Conservation (phyloP, 1,140 invertebrate genomes). For the Drosophila insularis region DNA sequence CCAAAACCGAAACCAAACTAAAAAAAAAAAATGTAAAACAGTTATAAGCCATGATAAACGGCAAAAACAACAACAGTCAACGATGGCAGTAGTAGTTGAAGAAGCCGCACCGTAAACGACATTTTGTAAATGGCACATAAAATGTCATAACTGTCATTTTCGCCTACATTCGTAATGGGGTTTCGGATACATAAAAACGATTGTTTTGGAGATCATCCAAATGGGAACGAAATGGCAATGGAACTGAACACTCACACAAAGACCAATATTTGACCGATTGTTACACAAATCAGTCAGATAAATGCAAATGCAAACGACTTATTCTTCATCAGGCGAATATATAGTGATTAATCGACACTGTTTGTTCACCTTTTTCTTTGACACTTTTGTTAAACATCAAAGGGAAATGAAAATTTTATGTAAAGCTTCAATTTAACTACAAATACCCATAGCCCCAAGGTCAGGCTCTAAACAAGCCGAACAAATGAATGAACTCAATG, state of each 20-base stretch:
- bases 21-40: constrained; percentile 41
- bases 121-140: constrained; percentile 66
- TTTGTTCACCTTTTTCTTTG: constrained; percentile 41
- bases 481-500: constrained; percentile 17
- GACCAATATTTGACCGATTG: constrained; percentile 50
- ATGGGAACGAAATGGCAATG: constrained; percentile 56
- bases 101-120: constrained; percentile 20
- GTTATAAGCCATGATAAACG: constrained; percentile 44
- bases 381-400: constrained; percentile 65
- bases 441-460: constrained; percentile 56
- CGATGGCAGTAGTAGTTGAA: constrained; percentile 12
- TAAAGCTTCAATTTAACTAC: constrained; percentile 57
- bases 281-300: constrained; percentile 65
- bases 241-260: constrained; percentile 17
- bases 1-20: background rate
- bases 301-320: constrained; percentile 34
- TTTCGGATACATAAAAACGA: constrained; percentile 39
- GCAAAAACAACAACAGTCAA: constrained; percentile 21
- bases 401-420: constrained; percentile 54
- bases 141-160: constrained; percentile 73
- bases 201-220: constrained; percentile 48
- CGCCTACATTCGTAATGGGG: constrained; percentile 43
- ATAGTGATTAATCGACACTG: constrained; percentile 59
- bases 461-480: constrained; percentile 42
- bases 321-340: constrained; percentile 21